A percentile compares a stretch with the other conserved stretches of the same genome.
Evolutionary conservation across 2,113 vertebrate genomes (phyloP).

Genomic region (Neoarius graeffei): DNA sequence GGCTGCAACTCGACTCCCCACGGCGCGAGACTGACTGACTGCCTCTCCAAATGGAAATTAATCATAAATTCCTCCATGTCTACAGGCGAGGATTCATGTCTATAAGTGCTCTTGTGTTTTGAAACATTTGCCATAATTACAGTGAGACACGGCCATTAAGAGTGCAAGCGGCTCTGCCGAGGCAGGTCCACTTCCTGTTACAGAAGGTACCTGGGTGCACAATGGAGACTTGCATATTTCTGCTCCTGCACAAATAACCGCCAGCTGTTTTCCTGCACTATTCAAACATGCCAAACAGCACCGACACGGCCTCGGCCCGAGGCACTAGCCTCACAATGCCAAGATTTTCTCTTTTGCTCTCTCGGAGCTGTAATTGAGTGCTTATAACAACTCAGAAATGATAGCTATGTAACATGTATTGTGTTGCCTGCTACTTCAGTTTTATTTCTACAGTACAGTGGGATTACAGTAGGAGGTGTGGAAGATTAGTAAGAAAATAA

Average conservation of each 20-base stretch:
- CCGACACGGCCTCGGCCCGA: conserved; percentile 33
- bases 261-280: conserved; percentile 55
- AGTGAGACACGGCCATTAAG: conserved; percentile 55
- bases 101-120: conserved; percentile 66
- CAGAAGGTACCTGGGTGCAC: conserved; percentile 16
- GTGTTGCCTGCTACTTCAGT: background rate
- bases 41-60: conserved; percentile 64
- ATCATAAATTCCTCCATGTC: conserved; percentile 75
- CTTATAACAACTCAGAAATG: background rate
- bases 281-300: conserved; percentile 53
- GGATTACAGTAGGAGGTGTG: background rate
- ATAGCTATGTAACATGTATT: background rate
- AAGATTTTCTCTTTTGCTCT: background rate
- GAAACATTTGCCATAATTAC: conserved; percentile 67
- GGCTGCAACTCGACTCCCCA: conserved; percentile 51
- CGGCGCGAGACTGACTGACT: conserved; percentile 60
- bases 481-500: background rate
- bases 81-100: conserved; percentile 56
- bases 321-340: conserved; percentile 31
- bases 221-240: conserved; percentile 49
- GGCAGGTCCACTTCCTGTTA: conserved; percentile 54
- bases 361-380: background rate
- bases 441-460: background rate
- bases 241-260: conserved; percentile 60
- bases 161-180: conserved; percentile 43